Conservation (phyloP, 2,888 invertebrate species). For the Peribatodes rhomboidaria region DNA sequence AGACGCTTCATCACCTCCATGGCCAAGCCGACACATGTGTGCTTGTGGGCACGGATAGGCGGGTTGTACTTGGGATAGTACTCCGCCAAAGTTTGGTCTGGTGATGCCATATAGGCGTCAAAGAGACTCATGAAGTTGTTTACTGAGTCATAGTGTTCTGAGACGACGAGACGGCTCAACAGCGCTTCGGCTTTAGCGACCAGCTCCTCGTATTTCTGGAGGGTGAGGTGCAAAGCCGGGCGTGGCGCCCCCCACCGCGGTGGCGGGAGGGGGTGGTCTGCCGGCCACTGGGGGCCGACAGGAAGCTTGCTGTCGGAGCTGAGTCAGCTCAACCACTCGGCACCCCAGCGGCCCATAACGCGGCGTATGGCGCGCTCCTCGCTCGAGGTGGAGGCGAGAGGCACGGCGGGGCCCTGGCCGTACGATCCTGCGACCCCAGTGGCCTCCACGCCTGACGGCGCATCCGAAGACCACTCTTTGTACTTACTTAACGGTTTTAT, state of each 20-base stretch:
- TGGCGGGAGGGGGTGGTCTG: conserved; percentile 80
- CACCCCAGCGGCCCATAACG: conserved; percentile 95
- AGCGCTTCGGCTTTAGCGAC: conserved; percentile 93
- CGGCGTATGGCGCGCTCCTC: conserved; percentile 82
- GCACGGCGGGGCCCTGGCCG: conserved; percentile 63
- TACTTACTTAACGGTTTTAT: conserved; percentile 86
- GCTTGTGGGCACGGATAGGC: conserved; percentile 93
- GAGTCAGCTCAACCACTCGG: conserved; percentile 99
- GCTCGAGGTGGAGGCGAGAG: conserved; percentile 72
- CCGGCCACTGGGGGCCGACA: conserved; percentile 75
- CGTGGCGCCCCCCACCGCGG: conserved; percentile 82
- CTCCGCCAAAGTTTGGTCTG: conserved; percentile 89
- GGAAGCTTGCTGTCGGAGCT: conserved; percentile 79
- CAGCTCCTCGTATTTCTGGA: conserved; percentile 92
- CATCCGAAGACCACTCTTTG: conserved; percentile 79
- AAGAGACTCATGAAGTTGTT: conserved; percentile 92
- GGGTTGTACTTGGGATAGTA: conserved; percentile 94
- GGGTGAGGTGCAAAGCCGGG: conserved; percentile 90
- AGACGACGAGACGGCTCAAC: conserved; percentile 93
- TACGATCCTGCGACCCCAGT: conserved; percentile 69
- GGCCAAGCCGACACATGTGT: conserved; percentile 96
- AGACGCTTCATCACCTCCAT: conserved; percentile 93
- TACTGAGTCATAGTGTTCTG: conserved; percentile 96
- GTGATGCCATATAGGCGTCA: conserved; percentile 89
- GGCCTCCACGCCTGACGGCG: conserved; percentile 76